phyloP scores from a whole-genome alignment of 2,888 invertebrate genomes.

The Drosophila merina region DNA sequence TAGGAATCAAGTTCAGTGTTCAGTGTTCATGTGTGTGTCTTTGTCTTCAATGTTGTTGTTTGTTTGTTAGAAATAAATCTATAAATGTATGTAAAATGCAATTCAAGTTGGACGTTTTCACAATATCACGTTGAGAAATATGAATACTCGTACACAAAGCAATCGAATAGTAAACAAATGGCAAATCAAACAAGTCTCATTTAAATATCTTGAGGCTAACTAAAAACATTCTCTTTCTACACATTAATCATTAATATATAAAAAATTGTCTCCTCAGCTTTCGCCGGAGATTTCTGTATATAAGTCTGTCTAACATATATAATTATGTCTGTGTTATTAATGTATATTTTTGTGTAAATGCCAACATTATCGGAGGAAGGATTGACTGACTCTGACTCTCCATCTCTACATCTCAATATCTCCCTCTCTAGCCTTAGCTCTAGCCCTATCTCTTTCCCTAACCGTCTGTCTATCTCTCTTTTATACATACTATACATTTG shows the following conservation, averaged over 20 bases:
- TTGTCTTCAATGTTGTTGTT: constrained; percentile 5
- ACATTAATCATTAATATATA: constrained; percentile 15
- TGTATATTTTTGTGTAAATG: constrained; percentile 71
- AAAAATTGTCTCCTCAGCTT: constrained; percentile 25
- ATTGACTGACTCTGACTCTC: constrained; percentile 71
- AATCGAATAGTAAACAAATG: constrained; percentile 55
- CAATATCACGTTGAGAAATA: constrained; percentile 76
- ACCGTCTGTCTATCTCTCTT: constrained; percentile 54
- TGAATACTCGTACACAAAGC: constrained; percentile 54
- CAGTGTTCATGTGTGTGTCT: constrained; percentile 25
- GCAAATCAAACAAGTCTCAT: constrained; percentile 59
- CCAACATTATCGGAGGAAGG: constrained; percentile 82
- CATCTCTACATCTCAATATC: background rate
- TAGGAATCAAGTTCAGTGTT: constrained; percentile 72
- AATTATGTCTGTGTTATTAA: constrained; percentile 47
- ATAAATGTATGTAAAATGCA: constrained; percentile 58
- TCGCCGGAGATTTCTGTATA: constrained; percentile 20
- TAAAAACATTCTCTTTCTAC: constrained; percentile 59
- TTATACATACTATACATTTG: constrained; percentile 81
- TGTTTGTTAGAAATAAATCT: constrained; percentile 44
- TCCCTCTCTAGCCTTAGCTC: constrained; percentile 6
- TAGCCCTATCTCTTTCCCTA: constrained; percentile 10
- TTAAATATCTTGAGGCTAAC: constrained; percentile 56
- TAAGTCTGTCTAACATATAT: constrained; percentile 44
- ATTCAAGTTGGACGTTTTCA: constrained; percentile 76